phyloP scores from a whole-genome alignment of 1,140 invertebrate genomes.

The Drosophila sechellia region DNA sequence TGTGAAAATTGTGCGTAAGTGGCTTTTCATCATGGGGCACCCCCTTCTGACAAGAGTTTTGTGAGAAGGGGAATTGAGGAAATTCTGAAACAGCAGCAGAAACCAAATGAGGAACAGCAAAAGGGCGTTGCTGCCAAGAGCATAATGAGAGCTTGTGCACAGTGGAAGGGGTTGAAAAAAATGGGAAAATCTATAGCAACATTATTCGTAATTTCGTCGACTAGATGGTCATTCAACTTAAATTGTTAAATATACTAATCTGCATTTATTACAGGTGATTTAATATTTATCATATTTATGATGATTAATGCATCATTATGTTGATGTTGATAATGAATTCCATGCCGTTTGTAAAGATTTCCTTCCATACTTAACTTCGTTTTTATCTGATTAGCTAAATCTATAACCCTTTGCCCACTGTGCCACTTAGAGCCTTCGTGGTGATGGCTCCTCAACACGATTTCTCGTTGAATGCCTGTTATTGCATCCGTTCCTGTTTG shows the following conservation, averaged over 20 bases:
- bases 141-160: constrained; percentile 19
- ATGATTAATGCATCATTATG: too few relatives aligned
- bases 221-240: too few relatives aligned
- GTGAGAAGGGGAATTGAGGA: constrained; percentile 1
- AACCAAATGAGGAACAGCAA: constrained; percentile 53
- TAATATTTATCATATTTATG: too few relatives aligned
- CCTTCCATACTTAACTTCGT: neutral
- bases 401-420: constrained; percentile 6
- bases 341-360: too few relatives aligned
- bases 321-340: too few relatives aligned
- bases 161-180: constrained; percentile 11
- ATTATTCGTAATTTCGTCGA: too few relatives aligned
- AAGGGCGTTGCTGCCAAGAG: constrained; percentile 55
- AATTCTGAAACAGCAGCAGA: constrained; percentile 30
- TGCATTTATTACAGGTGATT: too few relatives aligned
- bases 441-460: constrained; percentile 13
- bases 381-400: neutral
- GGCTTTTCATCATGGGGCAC: constrained; percentile 61
- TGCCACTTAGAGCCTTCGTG: constrained; percentile 4
- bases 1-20: constrained; percentile 78
- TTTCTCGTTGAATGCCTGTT: constrained; percentile 35
- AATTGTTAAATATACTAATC: too few relatives aligned
- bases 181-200: neutral
- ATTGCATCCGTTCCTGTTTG: constrained; percentile 36
- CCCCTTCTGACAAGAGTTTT: constrained; percentile 14